Base-by-base conservation (phyloP, 1,140 invertebrate genomes). In the Drosophila persimilis region DNA sequence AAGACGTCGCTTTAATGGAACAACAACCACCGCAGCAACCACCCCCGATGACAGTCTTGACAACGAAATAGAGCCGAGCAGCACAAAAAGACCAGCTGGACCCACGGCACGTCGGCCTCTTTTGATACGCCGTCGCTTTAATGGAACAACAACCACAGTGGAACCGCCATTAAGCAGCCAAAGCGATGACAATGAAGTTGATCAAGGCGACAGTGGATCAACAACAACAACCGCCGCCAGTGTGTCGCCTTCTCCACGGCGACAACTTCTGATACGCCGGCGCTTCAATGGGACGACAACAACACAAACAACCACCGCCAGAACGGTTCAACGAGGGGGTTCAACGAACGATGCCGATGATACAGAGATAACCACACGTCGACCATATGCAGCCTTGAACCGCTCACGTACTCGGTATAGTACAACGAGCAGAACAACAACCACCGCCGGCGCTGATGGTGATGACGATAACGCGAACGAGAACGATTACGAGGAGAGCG, bases 371-470 rank as follows among this genome's bases (percentile, higher is more conserved):
- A 73, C 39, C 41, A 86, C 81, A 53, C 81, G 77, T 47, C 81
- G 81, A 9, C 48, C 80, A 8, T 85, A 77, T 4, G 63, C 53
- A 46, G 45, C 59, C 43, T 47, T 85, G 59, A 85, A 65, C 44
- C 80, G 80, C 6, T 70, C 67, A 53, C 80, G 73, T 53, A 73
- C 29, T 50, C 80, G 75, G 11, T 83, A 58, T 22, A 41, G 73
- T 39, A 62, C 50, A 48, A 76, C 53, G 29, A 47, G 20, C 39
- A 50, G 50, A 29, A 51, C 55, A 43, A 51, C 59, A 2, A 71
- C 60, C 47, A 63, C 64, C n/a, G 55, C 54, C 9, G 50, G 45
- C 35, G 51, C 46, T 26, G 52, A 41, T 9, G 60, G 44, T 9
- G 60, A 22, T 20, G 48, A 46, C 1, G 64, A 63, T 53, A 20